Evolutionary conservation across 2,888 invertebrate species (phyloP), one percentile per base, ranked within the genome.

Genomic region (Oscheius onirici): DNA sequence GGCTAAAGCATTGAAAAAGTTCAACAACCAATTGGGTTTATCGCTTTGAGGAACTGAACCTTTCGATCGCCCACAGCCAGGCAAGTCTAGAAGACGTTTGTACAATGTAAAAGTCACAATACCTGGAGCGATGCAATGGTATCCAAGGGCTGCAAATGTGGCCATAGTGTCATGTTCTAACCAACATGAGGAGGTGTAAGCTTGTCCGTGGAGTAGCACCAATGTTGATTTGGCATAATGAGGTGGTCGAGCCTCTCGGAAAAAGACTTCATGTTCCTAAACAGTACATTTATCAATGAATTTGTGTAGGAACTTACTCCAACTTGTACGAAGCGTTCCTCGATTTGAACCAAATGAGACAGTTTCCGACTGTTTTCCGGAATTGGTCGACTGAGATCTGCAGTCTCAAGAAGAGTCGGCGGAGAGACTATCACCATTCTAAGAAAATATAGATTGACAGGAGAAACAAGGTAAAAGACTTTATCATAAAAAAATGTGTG

Each of bases 161-260:
- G 74, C 46, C 20, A 80, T 24, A 51, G 74, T 65, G 17, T 76
- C 71, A 41, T 80, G 72, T 44, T 82, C 79, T 2, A 54, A 49
- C 82, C 82, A 82, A 10, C 80, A 80, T 8, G 77, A 69, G 0
- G 78, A 78, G 1, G 79, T 74, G 43, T 77, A 82, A 6, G 77
- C 72, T 66, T 82, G 82, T 15, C 82, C 82, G 52, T 82, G 82
- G 1, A 82, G 71, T 52, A 82, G 75, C 2, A 82, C 63, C 3
- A 82, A 72, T 10, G 73, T 70, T 6, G 75, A 77, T 44, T 82
- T 82, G 17, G 77, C 67, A 52, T 78, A 82, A 60, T 82, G 77
- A 17, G 82, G 82, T 1, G 82, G 82, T 10, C 70, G 49, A 3
- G 79, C 76, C 28, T 82, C 82, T n/a, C 74, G 55, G 1, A 77